A percentile compares a stretch with the other conserved stretches of the same genome.
These are phyloP conservation scores for Philopotamus ludificatus DNA, from an alignment of 1,140 invertebrate species.

Conservation along the genomic window DNA sequence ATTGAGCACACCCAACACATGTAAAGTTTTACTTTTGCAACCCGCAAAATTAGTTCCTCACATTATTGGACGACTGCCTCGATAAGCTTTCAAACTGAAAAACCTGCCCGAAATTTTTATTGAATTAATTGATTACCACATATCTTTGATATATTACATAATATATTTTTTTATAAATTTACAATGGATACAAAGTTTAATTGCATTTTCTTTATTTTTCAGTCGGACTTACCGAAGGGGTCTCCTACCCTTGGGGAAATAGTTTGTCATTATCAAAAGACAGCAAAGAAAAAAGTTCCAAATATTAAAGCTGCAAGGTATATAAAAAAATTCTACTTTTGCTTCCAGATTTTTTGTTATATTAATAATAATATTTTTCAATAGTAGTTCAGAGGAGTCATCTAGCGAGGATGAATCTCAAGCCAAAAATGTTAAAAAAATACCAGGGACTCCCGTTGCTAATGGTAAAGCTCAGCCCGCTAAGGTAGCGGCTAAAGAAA, in stretches of 20 bases:
- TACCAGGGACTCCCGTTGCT: neutral
- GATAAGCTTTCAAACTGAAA: too few species aligned
- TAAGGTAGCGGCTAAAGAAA: constrained; percentile 24
- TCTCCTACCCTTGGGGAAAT: constrained; percentile 56
- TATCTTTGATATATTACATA: too few species aligned
- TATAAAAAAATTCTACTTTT: constrained; percentile 16
- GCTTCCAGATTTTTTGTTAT: too few species aligned
- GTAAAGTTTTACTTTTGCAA: too few species aligned
- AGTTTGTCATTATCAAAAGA: constrained; percentile 53
- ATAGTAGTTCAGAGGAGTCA: constrained; percentile 34
- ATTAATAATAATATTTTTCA: too few species aligned
- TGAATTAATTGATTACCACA: too few species aligned
- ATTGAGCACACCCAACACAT: too few species aligned
- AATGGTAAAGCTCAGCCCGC: constrained; percentile 31
- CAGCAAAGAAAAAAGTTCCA: constrained; percentile 51
- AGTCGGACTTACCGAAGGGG: constrained; percentile 54
- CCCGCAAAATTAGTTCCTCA: too few species aligned
- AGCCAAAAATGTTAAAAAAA: constrained; percentile 20
- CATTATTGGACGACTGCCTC: too few species aligned
- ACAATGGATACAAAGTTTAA: too few species aligned
- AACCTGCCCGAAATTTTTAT: too few species aligned
- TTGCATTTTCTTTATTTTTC: constrained; percentile 42
- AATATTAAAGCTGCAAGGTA: constrained; percentile 39
- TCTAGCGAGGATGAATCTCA: constrained; percentile 34
- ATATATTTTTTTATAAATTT: too few species aligned